Evolutionary conservation across 2,888 invertebrate genomes (phyloP).

Genomic region (Pollenia angustigena): DNA sequence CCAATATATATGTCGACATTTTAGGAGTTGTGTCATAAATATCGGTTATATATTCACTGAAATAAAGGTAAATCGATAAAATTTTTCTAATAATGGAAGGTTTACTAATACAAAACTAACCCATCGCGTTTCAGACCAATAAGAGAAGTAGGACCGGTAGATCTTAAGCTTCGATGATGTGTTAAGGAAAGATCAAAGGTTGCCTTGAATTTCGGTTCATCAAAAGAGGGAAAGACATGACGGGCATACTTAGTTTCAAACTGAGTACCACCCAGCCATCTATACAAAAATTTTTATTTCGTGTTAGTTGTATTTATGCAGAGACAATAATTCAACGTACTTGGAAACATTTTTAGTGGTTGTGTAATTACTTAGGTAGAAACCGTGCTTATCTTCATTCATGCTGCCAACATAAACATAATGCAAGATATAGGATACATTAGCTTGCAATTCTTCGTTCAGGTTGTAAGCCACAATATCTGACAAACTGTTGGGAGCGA

Average conservation of each 20-base stretch:
- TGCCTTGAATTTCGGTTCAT: constrained; percentile 90
- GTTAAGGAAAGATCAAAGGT: constrained; percentile 85
- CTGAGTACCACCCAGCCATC: constrained; percentile 88
- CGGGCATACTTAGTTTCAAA: constrained; percentile 88
- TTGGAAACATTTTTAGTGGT: constrained; percentile 81
- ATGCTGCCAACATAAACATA: too few relatives aligned
- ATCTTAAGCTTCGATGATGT: constrained; percentile 79
- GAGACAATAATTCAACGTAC: constrained; percentile 69
- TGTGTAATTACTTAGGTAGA: constrained; percentile 84
- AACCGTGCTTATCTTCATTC: constrained; percentile 72
- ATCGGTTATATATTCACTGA: constrained; percentile 76
- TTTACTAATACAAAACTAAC: constrained; percentile 86
- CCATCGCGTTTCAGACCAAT: constrained; percentile 46
- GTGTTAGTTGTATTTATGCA: too few relatives aligned
- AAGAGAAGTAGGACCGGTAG: constrained; percentile 79
- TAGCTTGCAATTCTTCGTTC: constrained; percentile 76
- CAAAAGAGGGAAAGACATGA: constrained; percentile 91
- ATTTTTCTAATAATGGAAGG: too few relatives aligned
- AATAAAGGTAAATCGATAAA: constrained; percentile 27
- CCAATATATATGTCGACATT: constrained; percentile 93
- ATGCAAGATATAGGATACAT: too few relatives aligned
- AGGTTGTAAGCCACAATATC: constrained; percentile 84
- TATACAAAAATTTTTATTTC: constrained; percentile 73
- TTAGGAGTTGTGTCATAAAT: constrained; percentile 84
- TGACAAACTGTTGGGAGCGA: constrained; percentile 77